Evolutionary conservation across 2,797 vertebrate species (phyloP), one percentile per base, ranked within the genome.

Genomic region (Anisognathus igniventris): DNA sequence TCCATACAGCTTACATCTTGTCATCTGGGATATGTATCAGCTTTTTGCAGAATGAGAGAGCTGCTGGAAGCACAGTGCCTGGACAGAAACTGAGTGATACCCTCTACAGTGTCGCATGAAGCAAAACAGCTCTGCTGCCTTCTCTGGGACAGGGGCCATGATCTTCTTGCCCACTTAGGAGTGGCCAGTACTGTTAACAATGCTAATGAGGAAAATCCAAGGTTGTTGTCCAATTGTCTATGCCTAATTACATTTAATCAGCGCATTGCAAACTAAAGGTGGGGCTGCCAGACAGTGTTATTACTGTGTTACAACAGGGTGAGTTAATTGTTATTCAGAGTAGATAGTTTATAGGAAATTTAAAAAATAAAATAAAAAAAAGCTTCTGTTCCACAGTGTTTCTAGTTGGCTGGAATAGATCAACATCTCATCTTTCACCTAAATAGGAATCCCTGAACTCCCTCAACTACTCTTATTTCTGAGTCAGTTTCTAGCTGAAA

Each of bases 391-490:
- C 40, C 79, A 65, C n/a, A 37, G 28, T 80, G 33, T 90, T 92
- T 75, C 73, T 73, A 56, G 82, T 60, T 91, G 90, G 88, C 90
- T 96, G 73, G 56, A 90, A 62, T 14, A 90, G 53, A 78, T 51
- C 70, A 84, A 54, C 70, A 58, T 94, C 93, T 96, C 85, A 51
- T 94, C 70, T 96, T 95, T 96, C 94, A 91, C 70, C 82, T 95
- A 86, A 94, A 94, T 51, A 93, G 73, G 73, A 95, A 83, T 92
- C 88, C 73, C 86, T 81, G 71, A 89, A 73, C 66, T 96, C 93
- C 47, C 66, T 86, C 79, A 78, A 84, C 73, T 93, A 17, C 82
- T 90, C 88, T 81, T 9, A 56, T 90, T 91, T 94, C 88, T 86
- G 56, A 83, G 35, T 84, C 66, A 84, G 79, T 77, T 75, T 86